Base-by-base conservation (phyloP, 2,113 vertebrate genomes). In the Nothobranchius kuhntae region DNA sequence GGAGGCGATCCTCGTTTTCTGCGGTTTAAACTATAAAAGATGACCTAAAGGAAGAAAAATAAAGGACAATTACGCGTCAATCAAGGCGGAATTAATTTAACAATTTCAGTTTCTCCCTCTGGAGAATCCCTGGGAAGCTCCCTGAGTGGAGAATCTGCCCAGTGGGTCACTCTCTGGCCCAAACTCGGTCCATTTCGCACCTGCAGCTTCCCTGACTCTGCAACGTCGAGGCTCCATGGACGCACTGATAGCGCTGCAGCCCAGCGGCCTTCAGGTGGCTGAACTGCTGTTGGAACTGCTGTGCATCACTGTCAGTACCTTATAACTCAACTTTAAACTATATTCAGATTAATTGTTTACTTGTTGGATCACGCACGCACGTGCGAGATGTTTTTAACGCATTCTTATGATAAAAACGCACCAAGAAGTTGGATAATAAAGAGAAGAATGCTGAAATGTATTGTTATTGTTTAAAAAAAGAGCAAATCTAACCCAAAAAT, bases 121-220 rank as follows among this genome's bases (percentile, higher is more conserved):
- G 55, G 65, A 57, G 68, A 73, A 58, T 64, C 40, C 69, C 71
- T 56, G 61, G 62, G 73, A 77, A 84, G 58, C 53, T 48, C 75
- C 51, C 24, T 11, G 44, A 12, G 47, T 77, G 68, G 78, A 73
- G 80, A 76, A 73, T 50, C 13, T 75, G 68, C 80, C 77, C 17
- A 78, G 52, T 78, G 42, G 69, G 75, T 71, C 68, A 48, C 24
- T 54, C 63, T 17, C 17, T 48, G 51, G 75, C 64, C 67, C 63
- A 65, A 46, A 74, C 21, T 53, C 67, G 53, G 75, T 54, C 68
- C 75, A 24, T 60, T 44, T 51, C 53, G 55, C 57, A 73, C 67
- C 70, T 82, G 76, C 74, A 84, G 73, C 68, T 71, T 45, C 26
- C 26, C 53, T 62, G 75, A 78, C 65, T 79, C 85, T 81, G 80